phyloP scores from a whole-genome alignment of 1,140 invertebrate species.

The Oedothorax gibbosus region DNA sequence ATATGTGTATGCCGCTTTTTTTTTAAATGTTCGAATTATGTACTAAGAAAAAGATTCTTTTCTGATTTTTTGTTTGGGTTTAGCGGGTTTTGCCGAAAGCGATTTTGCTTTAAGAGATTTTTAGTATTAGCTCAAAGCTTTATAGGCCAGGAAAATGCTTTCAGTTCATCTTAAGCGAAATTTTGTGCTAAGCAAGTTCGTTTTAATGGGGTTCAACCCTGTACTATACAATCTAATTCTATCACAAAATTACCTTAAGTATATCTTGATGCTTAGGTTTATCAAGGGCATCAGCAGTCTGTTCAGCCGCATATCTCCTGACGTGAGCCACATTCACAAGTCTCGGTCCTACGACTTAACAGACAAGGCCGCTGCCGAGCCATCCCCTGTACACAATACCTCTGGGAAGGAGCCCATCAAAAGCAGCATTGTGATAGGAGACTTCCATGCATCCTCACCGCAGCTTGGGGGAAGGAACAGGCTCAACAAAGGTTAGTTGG shows the following conservation, averaged over 20 bases:
- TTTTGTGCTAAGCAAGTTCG: no score
- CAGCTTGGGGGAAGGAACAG: conserved; percentile 32
- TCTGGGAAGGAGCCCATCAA: conserved; percentile 38
- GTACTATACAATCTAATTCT: no score
- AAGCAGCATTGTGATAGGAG: conserved; percentile 24
- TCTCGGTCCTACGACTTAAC: conserved; percentile 59
- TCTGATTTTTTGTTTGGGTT: no score
- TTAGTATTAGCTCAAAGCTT: no score
- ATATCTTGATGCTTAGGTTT: conserved; percentile 34
- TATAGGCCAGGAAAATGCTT: no score
- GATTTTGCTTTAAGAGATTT: no score
- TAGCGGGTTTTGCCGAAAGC: no score
- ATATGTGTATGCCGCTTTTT: no score
- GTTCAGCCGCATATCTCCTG: conserved; percentile 60
- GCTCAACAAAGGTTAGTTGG: conserved; percentile 38
- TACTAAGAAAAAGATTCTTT: no score
- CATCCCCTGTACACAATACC: conserved; percentile 40
- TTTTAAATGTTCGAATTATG: no score
- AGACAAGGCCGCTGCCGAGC: conserved; percentile 37
- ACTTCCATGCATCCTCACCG: conserved; percentile 52
- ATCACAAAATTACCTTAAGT: background rate
- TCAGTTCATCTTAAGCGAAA: no score
- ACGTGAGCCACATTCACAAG: conserved; percentile 60
- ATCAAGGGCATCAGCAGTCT: conserved; percentile 62
- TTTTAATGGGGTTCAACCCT: no score